Evolutionary conservation across 2,797 vertebrate species (phyloP), one percentile per base, ranked within the genome.

Genomic region (Cynopterus sphinx): DNA sequence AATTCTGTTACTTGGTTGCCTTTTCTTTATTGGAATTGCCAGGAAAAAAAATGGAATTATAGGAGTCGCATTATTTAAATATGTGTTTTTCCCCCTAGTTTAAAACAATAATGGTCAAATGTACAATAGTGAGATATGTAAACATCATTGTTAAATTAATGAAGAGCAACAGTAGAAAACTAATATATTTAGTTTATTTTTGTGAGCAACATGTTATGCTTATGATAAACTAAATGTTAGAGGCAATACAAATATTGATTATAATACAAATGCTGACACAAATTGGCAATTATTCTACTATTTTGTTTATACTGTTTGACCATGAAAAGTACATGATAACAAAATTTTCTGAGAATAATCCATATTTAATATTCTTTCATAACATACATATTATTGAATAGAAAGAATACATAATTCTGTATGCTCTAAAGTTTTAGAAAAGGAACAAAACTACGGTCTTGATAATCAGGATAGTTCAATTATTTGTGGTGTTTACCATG

Each of bases 401-500:
- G 28, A 91, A 95, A 51, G 68, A 94, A 94, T 53, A 3, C 0
- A 55, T 19, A 13, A 26, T 77, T 96, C 12, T 87, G 5, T 82
- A 43, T 73, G 31, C 75, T 75, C 16, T 28, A 43, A 65, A 84
- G 51, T 55, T 91, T 79, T 79, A 43, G 75, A 81, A 49, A 63
- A 61, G 31, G 87, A 68, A 3, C 26, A 87, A 95, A 98, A 39
- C 68, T 33, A 5, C 11, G 92, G 9, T 57, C 51, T 92, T 0
- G 0, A 65, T 74, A 39, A 96, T 94, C 11, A 87, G 59, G 71
- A 63, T 53, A 92, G 71, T 74, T 88, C 67, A 96, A 51, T 68
- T 10, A 5, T 12, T 63, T 97, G 39, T 65, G 65, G 15, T 68
- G 8, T 97, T 96, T 98, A 96, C 91, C 24, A 92, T 94, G 94